These are phyloP conservation scores for Gila robusta DNA, from an alignment of 2,797 vertebrate genomes.

Conservation along the genomic window DNA sequence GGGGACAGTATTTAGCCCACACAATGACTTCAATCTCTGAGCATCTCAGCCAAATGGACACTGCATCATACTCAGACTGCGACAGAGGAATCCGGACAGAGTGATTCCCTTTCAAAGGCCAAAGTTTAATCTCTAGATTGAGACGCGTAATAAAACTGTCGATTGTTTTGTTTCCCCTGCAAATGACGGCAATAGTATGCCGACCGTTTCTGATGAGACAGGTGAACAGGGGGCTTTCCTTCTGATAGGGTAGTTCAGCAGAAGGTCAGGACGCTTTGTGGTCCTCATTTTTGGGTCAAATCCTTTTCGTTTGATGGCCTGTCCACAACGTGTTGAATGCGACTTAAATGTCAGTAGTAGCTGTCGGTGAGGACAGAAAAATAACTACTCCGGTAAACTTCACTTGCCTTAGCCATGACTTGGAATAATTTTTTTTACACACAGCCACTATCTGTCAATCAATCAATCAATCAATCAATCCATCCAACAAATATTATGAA, in stretches of 20 bases:
- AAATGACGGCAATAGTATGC: constrained; percentile 15
- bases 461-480: no score
- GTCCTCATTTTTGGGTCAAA: constrained; percentile 48
- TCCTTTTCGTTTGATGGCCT: constrained; percentile 48
- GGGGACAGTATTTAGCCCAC: constrained; percentile 68
- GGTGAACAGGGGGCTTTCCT: constrained; percentile 29
- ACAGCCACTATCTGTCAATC: background rate
- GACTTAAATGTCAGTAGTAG: constrained; percentile 50
- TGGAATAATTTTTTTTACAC: background rate
- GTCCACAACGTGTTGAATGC: constrained; percentile 40
- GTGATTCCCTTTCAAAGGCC: constrained; percentile 44
- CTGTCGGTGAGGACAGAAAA: constrained; percentile 28
- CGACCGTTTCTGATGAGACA: constrained; percentile 32
- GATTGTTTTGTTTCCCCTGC: constrained; percentile 52
- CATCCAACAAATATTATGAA: no score
- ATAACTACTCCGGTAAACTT: constrained; percentile 1
- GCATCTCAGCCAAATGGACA: constrained; percentile 65
- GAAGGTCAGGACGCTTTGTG: constrained; percentile 39
- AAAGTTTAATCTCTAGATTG: constrained; percentile 59
- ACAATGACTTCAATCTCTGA: constrained; percentile 67
- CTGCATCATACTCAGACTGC: constrained; percentile 53
- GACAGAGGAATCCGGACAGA: constrained; percentile 41
- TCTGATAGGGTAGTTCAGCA: constrained; percentile 25
- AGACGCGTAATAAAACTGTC: constrained; percentile 41
- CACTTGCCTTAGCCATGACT: background rate